A percentile compares a stretch with the other conserved stretches of the same genome.
Conservation (phyloP, 2,113 vertebrate genomes). For the Gallinago undulata region DNA sequence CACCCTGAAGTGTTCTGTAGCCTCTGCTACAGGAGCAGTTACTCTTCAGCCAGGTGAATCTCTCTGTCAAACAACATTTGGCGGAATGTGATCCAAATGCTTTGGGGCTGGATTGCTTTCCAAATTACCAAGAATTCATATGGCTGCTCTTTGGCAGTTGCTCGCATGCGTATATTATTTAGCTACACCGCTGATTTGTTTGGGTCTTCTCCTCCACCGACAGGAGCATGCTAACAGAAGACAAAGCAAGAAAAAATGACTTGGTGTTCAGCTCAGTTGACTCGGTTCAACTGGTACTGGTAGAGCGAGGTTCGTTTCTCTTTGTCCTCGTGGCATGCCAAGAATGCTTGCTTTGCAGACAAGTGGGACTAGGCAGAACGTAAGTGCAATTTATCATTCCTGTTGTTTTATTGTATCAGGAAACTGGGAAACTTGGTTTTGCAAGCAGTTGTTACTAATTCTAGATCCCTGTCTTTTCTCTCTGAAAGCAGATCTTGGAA, state of each 20-base stretch:
- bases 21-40: not conserved
- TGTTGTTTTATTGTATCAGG: not conserved
- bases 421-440: not conserved
- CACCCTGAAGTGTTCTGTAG: rapidly evolving
- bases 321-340: not conserved
- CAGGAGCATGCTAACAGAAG: not conserved
- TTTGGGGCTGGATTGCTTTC: not conserved
- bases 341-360: not conserved
- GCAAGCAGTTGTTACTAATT: not conserved
- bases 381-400: not conserved
- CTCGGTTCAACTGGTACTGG: not conserved
- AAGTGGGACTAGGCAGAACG: not conserved
- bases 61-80: not conserved
- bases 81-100: not conserved
- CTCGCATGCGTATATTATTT: not conserved
- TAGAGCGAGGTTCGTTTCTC: not conserved
- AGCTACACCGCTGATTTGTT: not conserved
- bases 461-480: not conserved
- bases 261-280: not conserved
- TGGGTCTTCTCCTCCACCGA: not conserved
- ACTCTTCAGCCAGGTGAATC: not conserved
- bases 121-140: not conserved
- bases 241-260: not conserved
- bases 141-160: not conserved
- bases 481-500: not conserved